Evolutionary conservation across 1,140 invertebrate genomes (phyloP), one percentile per base, ranked within the genome.

Genomic region (Penaeus vannamei): DNA sequence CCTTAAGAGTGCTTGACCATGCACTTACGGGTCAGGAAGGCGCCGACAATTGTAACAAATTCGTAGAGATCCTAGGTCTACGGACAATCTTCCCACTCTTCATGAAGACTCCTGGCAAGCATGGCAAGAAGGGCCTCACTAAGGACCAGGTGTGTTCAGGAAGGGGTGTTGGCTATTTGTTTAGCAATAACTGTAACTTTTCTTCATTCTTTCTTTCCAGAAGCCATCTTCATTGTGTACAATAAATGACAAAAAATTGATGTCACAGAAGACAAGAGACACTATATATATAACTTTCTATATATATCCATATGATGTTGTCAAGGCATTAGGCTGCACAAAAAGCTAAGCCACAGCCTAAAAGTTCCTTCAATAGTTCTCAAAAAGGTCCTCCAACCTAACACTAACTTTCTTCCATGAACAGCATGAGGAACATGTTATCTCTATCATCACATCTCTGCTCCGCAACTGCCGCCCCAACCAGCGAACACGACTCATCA

Each of bases 81-180:
- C 94, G 98, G 59, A 99, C 98, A 2, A 96, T 99, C 84, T 99
- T 99, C 94, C 98, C 99, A 2, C 93, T 99, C 0, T 99, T 99
- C 92, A 99, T 99, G 98, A 98, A 99, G 94, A 99, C 98, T 0
- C 98, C 98, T 8, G 97, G 96, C 86, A 97, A 96, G 92, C 95
- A 96, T 91, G 95, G 97, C 90, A 97, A 96, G 93, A 96, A 96
- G 92, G 95, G 98, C 60, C 94, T 98, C 23, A 96, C 96, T 17
- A 94, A 85, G 53, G 90, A 91, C 32, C 92, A 91, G 90, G 90
- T 90, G 32, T 60, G 77, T 26, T 12, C 12, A 10, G 20, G 76
- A 36, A 36, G 76, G 20, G 4, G 76, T 36, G 22, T 26, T n/a
- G n/a, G 36, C 20, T 23, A 79, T 7, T 42, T 42, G 36, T 42